Percentiles rank a stretch among this genome's conserved stretches.
These are phyloP conservation scores for Drosophila diplacantha DNA, from an alignment of 2,888 invertebrate genomes.

Conservation along the genomic window DNA sequence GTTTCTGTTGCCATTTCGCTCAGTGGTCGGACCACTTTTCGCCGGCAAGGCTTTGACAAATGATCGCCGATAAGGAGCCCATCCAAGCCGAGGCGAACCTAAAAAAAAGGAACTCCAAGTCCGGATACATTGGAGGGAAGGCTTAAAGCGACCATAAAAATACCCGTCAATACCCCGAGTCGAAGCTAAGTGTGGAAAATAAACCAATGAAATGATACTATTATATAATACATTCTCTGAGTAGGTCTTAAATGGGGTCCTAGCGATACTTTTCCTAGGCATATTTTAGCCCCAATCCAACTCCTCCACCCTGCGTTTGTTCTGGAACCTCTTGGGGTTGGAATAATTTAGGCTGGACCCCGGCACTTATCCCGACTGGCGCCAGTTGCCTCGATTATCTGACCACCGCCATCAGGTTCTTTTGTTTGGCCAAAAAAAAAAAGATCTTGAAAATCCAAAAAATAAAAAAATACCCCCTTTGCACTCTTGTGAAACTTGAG, in stretches of 20 bases:
- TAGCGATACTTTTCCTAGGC: slow-evolving; percentile 1
- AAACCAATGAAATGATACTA: not conserved
- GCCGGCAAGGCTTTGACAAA: slow-evolving; percentile 48
- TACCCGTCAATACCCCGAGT: not conserved
- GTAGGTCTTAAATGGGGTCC: not conserved
- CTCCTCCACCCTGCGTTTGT: not conserved
- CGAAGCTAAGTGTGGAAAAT: not conserved
- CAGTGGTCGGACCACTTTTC: slow-evolving; percentile 33
- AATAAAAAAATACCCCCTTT: slow-evolving; percentile 21
- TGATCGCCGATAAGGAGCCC: slow-evolving; percentile 52
- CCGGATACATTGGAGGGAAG: not conserved
- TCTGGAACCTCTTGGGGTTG: slow-evolving; percentile 1
- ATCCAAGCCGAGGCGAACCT: not conserved
- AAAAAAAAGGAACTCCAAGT: not conserved
- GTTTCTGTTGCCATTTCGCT: slow-evolving; percentile 50
- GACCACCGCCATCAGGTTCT: slow-evolving; percentile 43
- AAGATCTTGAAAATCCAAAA: slow-evolving; percentile 1
- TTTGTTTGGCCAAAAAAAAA: slow-evolving; percentile 22
- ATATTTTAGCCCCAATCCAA: not conserved
- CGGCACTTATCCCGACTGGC: slow-evolving; percentile 20
- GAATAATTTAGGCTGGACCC: not conserved
- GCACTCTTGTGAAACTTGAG: slow-evolving; percentile 53
- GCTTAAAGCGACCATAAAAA: not conserved
- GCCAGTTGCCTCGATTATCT: slow-evolving; percentile 36
- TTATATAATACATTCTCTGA: not conserved